Percentiles rank a stretch among this genome's conserved stretches.
phyloP scores from a whole-genome alignment of 2,888 invertebrate genomes.

The Margaritifera margaritifera region DNA sequence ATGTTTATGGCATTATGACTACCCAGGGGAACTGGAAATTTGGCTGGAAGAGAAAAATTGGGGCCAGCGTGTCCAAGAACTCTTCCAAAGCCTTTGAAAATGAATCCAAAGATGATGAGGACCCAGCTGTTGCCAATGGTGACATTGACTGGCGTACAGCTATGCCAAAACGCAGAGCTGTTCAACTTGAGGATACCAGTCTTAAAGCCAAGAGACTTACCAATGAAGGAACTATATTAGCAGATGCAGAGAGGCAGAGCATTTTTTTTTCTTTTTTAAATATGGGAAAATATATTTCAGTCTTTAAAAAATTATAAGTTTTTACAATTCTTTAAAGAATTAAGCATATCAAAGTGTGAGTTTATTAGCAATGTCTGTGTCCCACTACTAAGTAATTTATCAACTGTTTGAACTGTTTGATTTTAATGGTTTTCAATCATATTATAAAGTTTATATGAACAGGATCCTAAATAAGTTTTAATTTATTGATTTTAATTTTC shows the following conservation, averaged over 20 bases:
- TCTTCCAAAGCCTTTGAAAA: conserved; percentile 56
- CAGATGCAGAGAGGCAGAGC: conserved; percentile 67
- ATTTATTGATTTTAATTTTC: too few relatives aligned
- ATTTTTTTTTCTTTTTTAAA: background rate
- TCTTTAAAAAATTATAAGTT: too few relatives aligned
- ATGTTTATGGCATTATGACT: background rate
- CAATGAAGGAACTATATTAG: conserved; percentile 66
- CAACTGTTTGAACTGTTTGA: too few relatives aligned
- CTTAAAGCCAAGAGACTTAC: conserved; percentile 63
- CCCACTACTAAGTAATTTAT: too few relatives aligned
- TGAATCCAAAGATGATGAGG: conserved; percentile 58
- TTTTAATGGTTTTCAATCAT: too few relatives aligned
- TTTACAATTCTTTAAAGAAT: too few relatives aligned
- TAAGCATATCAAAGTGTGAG: too few relatives aligned
- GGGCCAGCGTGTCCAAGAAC: conserved; percentile 55
- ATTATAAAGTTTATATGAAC: too few relatives aligned
- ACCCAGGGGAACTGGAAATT: conserved; percentile 39
- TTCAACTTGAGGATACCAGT: conserved; percentile 63
- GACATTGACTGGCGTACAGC: conserved; percentile 66
- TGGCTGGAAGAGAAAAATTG: conserved; percentile 70
- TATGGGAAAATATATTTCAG: too few relatives aligned
- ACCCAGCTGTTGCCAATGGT: conserved; percentile 36
- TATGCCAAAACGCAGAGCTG: conserved; percentile 46
- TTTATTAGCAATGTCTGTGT: too few relatives aligned
- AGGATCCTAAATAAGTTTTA: too few relatives aligned